Evolutionary conservation across 2,113 vertebrate genomes (phyloP).

Genomic region (Pseudorhombus dupliciocellatus): DNA sequence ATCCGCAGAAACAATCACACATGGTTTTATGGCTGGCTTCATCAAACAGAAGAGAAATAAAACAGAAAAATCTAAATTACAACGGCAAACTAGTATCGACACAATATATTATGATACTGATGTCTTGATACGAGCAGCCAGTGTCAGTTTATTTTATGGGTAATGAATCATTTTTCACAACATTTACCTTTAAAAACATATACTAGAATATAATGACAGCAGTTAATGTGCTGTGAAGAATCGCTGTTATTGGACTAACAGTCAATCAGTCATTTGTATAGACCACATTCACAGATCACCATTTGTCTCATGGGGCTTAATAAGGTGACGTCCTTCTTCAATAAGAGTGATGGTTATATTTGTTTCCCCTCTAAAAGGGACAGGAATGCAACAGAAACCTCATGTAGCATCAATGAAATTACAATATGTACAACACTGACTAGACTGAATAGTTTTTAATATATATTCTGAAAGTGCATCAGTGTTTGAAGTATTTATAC

Average conservation of each 20-base stretch:
- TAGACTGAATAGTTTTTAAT: too few species aligned
- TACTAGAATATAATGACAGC: neutral
- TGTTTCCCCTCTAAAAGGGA: too few species aligned
- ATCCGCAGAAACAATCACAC: neutral
- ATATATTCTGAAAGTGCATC: too few species aligned
- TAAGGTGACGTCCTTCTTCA: too few species aligned
- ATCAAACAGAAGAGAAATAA: constrained; percentile 1
- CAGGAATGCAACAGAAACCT: too few species aligned
- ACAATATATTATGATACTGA: neutral
- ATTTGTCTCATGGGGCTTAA: too few species aligned
- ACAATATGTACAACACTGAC: too few species aligned
- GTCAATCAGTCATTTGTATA: neutral
- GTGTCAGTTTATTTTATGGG: neutral
- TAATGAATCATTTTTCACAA: neutral
- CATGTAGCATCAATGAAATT: too few species aligned
- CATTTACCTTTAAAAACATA: neutral
- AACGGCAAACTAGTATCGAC: neutral
- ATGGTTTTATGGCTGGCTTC: neutral
- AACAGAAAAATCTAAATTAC: neutral
- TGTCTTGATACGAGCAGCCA: neutral
- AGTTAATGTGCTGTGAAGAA: neutral
- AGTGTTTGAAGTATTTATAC: too few species aligned
- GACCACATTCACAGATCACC: too few species aligned
- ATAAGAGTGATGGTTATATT: too few species aligned
- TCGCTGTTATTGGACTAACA: neutral